Evolutionary conservation across 2,888 invertebrate species (phyloP).

Genomic region (Chaetogeoica ovagalla): DNA sequence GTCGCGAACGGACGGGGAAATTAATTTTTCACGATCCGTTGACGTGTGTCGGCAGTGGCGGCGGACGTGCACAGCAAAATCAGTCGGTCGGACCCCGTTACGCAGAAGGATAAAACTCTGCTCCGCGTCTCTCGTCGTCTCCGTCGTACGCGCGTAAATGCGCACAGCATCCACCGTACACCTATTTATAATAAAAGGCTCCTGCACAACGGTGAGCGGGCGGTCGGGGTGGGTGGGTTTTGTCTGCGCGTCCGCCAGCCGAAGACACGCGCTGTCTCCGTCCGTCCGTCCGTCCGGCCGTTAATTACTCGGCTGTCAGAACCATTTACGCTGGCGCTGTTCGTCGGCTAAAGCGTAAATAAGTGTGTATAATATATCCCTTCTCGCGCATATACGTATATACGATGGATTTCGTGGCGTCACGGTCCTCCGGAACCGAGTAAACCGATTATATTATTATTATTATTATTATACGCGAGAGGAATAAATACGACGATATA

Average conservation of each 20-base stretch:
- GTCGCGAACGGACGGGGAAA: conserved; percentile 25
- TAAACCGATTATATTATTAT: neutral
- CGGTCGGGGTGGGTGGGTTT: neutral
- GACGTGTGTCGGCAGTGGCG: conserved; percentile 30
- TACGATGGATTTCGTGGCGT: neutral
- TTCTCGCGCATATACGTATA: neutral
- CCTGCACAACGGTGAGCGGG: neutral
- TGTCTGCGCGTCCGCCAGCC: conserved; percentile 14
- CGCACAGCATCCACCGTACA: neutral
- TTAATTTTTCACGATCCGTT: conserved; percentile 51
- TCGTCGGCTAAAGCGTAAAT: conserved; percentile 24
- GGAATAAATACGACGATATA: neutral
- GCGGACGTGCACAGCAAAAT: neutral
- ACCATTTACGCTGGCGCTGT: conserved; percentile 23
- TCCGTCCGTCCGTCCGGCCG: conserved; percentile 33
- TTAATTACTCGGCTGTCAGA: conserved; percentile 52
- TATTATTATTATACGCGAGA: neutral
- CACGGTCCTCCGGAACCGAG: neutral
- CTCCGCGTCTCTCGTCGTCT: neutral
- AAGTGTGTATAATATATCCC: neutral
- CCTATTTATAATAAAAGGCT: too few relatives aligned
- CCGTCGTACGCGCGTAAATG: neutral
- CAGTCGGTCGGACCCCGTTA: too few relatives aligned
- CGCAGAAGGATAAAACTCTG: too few relatives aligned
- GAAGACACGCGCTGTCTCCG: conserved; percentile 49